These are phyloP conservation scores for Campopleginae sp. DNA, from an alignment of 2,888 invertebrate species.

Conservation along the genomic window DNA sequence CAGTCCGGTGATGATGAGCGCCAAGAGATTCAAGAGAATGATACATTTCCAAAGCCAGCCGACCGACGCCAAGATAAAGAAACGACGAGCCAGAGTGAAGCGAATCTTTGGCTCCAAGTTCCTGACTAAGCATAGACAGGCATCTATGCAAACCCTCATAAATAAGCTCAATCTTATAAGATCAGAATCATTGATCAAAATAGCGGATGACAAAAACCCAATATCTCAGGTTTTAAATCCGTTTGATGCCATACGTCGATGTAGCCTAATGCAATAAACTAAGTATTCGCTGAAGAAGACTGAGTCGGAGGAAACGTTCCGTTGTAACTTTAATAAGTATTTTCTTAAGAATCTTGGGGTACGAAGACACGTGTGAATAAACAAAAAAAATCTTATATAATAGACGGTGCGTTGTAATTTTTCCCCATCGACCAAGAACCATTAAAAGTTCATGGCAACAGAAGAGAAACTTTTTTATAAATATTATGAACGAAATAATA, in stretches of 20 bases:
- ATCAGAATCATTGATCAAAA: constrained; percentile 60
- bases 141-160: constrained; percentile 86
- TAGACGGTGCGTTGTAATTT: neutral
- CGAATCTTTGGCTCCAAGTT: constrained; percentile 86
- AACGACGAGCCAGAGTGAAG: constrained; percentile 86
- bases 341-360: constrained; percentile 21
- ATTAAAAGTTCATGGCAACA: neutral
- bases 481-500: neutral
- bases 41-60: constrained; percentile 86
- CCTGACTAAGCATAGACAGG: constrained; percentile 85
- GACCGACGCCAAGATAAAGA: constrained; percentile 85
- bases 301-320: constrained; percentile 45
- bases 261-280: constrained; percentile 21
- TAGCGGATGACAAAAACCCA: constrained; percentile 34
- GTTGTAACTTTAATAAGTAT: constrained; percentile 49
- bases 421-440: neutral
- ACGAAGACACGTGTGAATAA: neutral
- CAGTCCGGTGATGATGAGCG: constrained; percentile 84
- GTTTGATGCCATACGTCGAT: constrained; percentile 27
- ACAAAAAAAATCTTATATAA: constrained; percentile 4
- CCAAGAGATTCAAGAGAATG: constrained; percentile 86
- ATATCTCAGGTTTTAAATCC: constrained; percentile 45
- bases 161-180: constrained; percentile 85
- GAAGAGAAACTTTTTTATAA: neutral
- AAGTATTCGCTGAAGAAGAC: constrained; percentile 49